These are phyloP conservation scores for Porites rus DNA, from an alignment of 92 coral and sea anemone genomes.

Conservation along the genomic window DNA sequence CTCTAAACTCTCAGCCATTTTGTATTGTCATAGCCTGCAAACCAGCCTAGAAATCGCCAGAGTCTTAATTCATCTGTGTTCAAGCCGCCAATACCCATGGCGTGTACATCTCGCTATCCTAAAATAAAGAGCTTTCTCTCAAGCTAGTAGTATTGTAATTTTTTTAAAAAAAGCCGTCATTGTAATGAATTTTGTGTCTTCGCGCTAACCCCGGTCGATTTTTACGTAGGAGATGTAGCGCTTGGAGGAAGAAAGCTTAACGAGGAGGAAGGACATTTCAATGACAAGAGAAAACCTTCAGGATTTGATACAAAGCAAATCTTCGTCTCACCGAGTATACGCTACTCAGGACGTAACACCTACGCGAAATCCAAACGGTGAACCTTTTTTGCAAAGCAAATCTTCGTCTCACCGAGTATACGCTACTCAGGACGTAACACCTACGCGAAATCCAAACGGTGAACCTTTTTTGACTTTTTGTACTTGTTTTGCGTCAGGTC, in stretches of 20 bases:
- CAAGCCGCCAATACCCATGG: no score
- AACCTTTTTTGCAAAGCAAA: conserved; percentile 54
- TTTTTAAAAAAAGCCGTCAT: no score
- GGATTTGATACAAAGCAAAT: conserved; percentile 89
- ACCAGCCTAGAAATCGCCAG: no score
- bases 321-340: conserved; percentile 90
- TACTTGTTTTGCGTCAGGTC: no score
- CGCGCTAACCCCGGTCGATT: no score
- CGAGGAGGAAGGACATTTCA: conserved; percentile 79
- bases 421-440: conserved; percentile 77
- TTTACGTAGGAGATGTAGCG: conserved; percentile 72
- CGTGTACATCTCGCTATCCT: no score
- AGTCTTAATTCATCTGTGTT: no score
- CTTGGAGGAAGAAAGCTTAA: conserved; percentile 71
- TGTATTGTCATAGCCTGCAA: no score
- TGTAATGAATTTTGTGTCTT: no score
- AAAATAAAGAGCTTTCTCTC: no score
- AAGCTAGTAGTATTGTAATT: no score
- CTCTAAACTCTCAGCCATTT: no score
- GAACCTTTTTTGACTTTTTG: background rate
- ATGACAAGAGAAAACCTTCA: conserved; percentile 76
- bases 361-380: conserved; percentile 77
- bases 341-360: conserved; percentile 74
- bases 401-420: conserved; percentile 90
- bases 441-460: conserved; percentile 76